A percentile compares a stretch with the other conserved stretches of the same genome.
Conservation (phyloP, 1,140 invertebrate genomes). For the Brachionus asplanchnoidis region DNA sequence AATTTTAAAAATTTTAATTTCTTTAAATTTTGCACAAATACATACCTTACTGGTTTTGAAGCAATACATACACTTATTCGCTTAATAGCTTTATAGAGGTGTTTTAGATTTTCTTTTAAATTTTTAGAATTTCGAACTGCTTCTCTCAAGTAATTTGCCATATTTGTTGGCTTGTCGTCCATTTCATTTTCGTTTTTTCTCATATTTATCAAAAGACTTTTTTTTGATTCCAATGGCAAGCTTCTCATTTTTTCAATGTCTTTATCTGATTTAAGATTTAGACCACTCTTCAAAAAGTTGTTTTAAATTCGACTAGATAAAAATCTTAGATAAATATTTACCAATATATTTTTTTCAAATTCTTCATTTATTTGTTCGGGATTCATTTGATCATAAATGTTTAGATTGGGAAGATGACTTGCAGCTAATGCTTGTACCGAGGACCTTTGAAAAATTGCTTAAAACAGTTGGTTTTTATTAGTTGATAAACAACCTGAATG, state of each 20-base stretch:
- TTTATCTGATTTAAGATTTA: slow-evolving; percentile 32
- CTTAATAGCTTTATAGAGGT: neutral
- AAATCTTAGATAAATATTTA: neutral
- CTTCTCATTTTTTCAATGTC: slow-evolving; percentile 35
- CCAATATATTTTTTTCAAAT: slow-evolving; percentile 29
- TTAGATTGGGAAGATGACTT: slow-evolving; percentile 29
- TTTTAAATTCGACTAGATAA: neutral
- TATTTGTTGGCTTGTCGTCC: slow-evolving; percentile 32
- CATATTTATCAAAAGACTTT: slow-evolving; percentile 36
- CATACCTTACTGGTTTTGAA: slow-evolving; percentile 22
- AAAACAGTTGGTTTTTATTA: neutral
- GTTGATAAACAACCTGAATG: neutral
- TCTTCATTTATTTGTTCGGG: slow-evolving; percentile 36
- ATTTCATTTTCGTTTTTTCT: slow-evolving; percentile 40
- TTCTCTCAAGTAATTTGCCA: slow-evolving; percentile 21
- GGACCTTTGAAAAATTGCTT: neutral
- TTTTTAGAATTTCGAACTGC: slow-evolving; percentile 17
- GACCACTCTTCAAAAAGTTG: neutral
- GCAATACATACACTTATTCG: slow-evolving; percentile 39
- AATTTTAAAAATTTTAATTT: neutral
- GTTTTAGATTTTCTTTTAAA: slow-evolving; percentile 40
- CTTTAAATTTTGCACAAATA: neutral
- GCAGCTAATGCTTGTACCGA: slow-evolving; percentile 2
- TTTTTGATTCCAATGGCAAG: slow-evolving; percentile 16
- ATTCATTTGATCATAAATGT: slow-evolving; percentile 38